Evolutionary conservation across 1,140 invertebrate species (phyloP).

Genomic region (Platorchestia sp.): DNA sequence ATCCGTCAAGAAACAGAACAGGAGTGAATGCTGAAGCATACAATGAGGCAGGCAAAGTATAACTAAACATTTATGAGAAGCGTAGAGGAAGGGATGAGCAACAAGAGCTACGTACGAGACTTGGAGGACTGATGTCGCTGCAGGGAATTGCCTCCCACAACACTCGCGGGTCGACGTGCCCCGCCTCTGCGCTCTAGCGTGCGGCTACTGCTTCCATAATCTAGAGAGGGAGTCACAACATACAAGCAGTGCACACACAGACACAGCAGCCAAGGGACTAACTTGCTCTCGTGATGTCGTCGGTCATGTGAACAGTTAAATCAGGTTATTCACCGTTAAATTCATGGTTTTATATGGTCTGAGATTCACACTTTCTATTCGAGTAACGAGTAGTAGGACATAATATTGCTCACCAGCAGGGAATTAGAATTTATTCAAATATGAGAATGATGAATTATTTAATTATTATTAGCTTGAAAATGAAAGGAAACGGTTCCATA

Average conservation of each 20-base stretch:
- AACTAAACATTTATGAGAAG: conserved; percentile 20
- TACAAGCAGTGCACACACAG: background rate
- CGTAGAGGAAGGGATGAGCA: background rate
- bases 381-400: background rate
- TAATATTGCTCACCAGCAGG: background rate
- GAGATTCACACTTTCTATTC: background rate
- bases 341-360: background rate
- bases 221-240: conserved; percentile 12
- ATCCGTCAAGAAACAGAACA: background rate
- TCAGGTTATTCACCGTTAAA: background rate
- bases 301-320: background rate
- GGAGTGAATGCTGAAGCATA: background rate
- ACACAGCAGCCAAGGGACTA: conserved; percentile 22
- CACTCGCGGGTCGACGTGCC: conserved; percentile 1
- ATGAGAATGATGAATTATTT: background rate
- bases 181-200: background rate
- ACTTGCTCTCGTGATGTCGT: conserved; percentile 15
- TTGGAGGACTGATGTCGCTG: conserved; percentile 8
- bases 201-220: conserved; percentile 50
- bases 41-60: background rate
- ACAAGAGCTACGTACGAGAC: conserved; percentile 47
- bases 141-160: conserved; percentile 7
- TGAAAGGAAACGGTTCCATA: too few species aligned
- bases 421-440: background rate
- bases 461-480: too few species aligned